Evolutionary conservation across 2,797 vertebrate genomes (phyloP), one percentile per base, ranked within the genome.

Genomic region (Chelon auratus): DNA sequence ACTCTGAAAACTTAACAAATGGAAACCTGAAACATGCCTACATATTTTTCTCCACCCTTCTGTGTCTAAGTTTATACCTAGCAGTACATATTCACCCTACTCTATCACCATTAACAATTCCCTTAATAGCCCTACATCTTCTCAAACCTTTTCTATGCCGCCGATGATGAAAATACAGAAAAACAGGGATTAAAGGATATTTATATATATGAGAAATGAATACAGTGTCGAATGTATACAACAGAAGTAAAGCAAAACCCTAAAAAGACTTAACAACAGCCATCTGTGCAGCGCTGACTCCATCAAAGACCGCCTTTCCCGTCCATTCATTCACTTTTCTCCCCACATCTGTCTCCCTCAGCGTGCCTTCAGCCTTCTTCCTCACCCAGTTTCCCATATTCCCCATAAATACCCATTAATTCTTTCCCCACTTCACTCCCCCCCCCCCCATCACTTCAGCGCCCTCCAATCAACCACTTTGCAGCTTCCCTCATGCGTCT

Each of bases 291-390:
- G 60, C 26, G 12, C 58, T 48, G 57, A 68, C 60, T 70, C 57
- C 11, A 4, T 69, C 53, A 68, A 81, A 79, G 63, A 84, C 69
- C 13, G 15, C 37, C 30, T 2, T 45, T 72, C 45, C 33, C 39
- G 62, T 47, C 70, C 52, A 58, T 77, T 77, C 81, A 78, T 71
- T 85, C 73, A 90, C 72, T 82, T 87, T 72, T 42, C 15, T 17
- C 43, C 63, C 67, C 66, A 53, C 60, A 72, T 75, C 54, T 58
- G 39, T 68, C 60, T 60, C 56, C 59, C 47, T 43, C 54, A 65
- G 33, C 37, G 7, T 58, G 56, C 57, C 53, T 15, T 43, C 56
- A 60, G 33, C 33, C 51, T 5, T 52, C 60, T 42, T 68, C 45
- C 55, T 47, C 62, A 60, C 20, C 62, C 45, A 67, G 39, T 50